phyloP scores from a whole-genome alignment of 2,797 vertebrate species.

The Threskiornis aethiopicus region DNA sequence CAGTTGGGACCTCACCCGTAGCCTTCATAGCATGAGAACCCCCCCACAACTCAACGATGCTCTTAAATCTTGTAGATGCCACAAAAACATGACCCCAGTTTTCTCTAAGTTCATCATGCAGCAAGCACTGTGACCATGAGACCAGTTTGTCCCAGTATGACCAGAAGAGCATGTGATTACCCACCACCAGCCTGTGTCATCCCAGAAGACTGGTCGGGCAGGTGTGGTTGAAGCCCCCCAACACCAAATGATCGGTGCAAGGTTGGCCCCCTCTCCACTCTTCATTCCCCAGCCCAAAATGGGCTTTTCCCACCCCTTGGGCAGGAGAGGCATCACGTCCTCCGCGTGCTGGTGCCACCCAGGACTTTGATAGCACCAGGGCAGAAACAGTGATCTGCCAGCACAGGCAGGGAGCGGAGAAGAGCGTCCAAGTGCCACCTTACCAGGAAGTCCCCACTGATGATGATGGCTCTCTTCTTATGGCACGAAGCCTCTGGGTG shows the following conservation, averaged over 20 bases:
- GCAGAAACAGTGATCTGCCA: not conserved
- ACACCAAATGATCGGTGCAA: not conserved
- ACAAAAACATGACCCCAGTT: not conserved
- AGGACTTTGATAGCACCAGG: not conserved
- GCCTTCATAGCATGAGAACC: not conserved
- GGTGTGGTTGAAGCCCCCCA: not conserved
- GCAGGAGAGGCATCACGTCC: not conserved
- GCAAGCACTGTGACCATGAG: not conserved
- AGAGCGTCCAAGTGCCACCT: not conserved
- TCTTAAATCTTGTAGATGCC: not conserved
- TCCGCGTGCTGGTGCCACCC: not conserved
- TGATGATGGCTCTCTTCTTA: slow-evolving; percentile 65
- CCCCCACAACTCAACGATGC: not conserved
- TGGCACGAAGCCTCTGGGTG: accelerated
- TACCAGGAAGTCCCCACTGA: slow-evolving; percentile 76
- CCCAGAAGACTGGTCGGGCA: not conserved
- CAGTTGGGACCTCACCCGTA: not conserved
- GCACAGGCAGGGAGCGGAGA: not conserved
- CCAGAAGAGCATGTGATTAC: not conserved
- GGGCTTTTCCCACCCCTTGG: not conserved
- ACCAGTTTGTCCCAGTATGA: not conserved
- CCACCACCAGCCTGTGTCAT: not conserved
- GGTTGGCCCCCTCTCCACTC: not conserved
- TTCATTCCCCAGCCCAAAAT: not conserved
- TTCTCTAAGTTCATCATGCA: accelerated